Percentiles rank a stretch among this genome's conserved stretches.
Conservation (phyloP, 2,888 invertebrate genomes). For the Congeria kusceri region DNA sequence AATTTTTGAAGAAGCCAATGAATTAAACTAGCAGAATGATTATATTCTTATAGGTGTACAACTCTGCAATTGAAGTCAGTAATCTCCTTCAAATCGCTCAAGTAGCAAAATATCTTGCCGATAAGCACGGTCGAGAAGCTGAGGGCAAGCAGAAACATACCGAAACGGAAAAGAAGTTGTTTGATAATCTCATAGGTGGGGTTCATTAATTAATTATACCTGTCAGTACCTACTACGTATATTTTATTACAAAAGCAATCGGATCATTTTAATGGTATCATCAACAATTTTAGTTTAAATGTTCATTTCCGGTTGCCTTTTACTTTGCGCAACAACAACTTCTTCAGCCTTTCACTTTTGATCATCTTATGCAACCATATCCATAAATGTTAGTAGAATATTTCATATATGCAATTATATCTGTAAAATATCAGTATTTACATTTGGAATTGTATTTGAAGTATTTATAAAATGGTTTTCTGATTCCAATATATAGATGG, state of each 20-base stretch:
- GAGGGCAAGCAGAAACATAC: conserved; percentile 32
- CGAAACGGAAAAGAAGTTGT: conserved; percentile 24
- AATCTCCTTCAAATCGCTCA: conserved; percentile 65
- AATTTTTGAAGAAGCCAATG: too few species aligned
- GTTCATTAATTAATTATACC: not conserved
- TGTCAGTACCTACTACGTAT: too few species aligned
- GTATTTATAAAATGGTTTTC: not conserved
- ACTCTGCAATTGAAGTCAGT: conserved; percentile 69
- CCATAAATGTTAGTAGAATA: too few species aligned
- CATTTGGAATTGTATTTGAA: not conserved
- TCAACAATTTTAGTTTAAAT: too few species aligned
- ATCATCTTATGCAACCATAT: too few species aligned
- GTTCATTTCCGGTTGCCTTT: too few species aligned
- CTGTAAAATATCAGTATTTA: not conserved
- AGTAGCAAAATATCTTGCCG: conserved; percentile 62
- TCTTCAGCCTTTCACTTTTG: too few species aligned
- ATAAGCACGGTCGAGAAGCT: conserved; percentile 42
- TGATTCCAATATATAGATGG: not conserved
- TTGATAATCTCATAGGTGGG: not conserved
- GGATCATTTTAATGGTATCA: too few species aligned
- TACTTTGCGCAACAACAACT: too few species aligned
- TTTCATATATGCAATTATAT: not conserved
- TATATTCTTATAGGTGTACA: conserved; percentile 59
- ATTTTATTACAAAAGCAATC: too few species aligned
- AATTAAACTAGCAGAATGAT: too few species aligned